phyloP scores from a whole-genome alignment of 2,888 invertebrate species.

The Saturnia japonica region DNA sequence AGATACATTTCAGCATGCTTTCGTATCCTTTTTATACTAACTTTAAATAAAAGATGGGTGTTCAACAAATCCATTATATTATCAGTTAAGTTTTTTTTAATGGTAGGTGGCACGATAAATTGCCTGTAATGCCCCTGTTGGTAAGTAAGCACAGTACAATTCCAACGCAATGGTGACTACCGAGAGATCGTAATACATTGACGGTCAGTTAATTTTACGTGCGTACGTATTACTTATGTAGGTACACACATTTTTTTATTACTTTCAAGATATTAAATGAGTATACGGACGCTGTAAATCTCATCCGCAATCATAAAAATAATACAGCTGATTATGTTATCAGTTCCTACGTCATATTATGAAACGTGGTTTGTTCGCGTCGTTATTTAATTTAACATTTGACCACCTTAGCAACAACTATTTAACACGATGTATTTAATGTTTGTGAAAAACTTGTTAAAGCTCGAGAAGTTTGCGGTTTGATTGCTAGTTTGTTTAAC shows the following conservation, averaged over 20 bases:
- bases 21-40: no score
- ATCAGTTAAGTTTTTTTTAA: no score
- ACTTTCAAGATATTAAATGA: not conserved
- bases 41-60: no score
- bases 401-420: not conserved
- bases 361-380: not conserved
- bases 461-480: not conserved
- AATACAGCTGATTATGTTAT: constrained; percentile 2
- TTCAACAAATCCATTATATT: no score
- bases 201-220: no score
- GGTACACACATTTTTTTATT: not conserved
- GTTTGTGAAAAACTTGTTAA: not conserved
- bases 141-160: no score
- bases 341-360: not conserved
- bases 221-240: no score
- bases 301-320: not conserved
- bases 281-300: not conserved
- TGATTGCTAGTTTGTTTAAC: not conserved
- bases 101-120: no score
- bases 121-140: no score
- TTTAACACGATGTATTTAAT: not conserved
- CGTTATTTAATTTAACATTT: not conserved
- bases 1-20: no score
- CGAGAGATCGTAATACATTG: no score
- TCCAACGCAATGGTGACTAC: no score